Percentiles rank a stretch among this genome's conserved stretches.
These are phyloP conservation scores for Lerema accius DNA, from an alignment of 1,140 invertebrate genomes.

Conservation along the genomic window DNA sequence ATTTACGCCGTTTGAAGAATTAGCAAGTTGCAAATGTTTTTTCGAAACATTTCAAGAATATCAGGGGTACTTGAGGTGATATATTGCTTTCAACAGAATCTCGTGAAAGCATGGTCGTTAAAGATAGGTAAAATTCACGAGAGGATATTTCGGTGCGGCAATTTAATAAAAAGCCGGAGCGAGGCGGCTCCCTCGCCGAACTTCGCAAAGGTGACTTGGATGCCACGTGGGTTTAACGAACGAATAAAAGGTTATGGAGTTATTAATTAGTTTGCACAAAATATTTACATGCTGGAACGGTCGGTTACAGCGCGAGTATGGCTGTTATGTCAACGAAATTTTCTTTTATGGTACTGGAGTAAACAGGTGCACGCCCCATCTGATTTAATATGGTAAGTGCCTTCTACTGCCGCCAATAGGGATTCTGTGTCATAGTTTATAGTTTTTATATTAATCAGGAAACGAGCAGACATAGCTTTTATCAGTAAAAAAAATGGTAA, in stretches of 20 bases:
- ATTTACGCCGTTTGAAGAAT: constrained; percentile 5
- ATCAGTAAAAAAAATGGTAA: too few species aligned
- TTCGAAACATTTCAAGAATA: neutral
- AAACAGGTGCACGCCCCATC: neutral
- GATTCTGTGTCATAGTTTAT: too few species aligned
- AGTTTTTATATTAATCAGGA: too few species aligned
- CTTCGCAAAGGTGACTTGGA: constrained; percentile 4
- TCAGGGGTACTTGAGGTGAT: neutral
- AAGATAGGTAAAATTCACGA: constrained; percentile 35
- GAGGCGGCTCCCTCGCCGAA: neutral
- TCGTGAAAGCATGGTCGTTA: constrained; percentile 20
- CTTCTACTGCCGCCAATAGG: too few species aligned
- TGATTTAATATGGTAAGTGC: neutral
- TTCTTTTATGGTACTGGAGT: constrained; percentile 5
- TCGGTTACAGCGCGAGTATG: constrained; percentile 2
- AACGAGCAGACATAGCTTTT: too few species aligned
- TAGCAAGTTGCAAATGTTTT: neutral
- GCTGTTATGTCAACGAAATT: neutral
- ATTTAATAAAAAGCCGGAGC: constrained; percentile 46
- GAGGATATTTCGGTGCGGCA: constrained; percentile 29
- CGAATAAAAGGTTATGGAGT: constrained; percentile 31
- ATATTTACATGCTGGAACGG: constrained; percentile 10
- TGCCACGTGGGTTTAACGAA: constrained; percentile 22
- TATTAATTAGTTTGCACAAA: constrained; percentile 24
- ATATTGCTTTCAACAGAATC: constrained; percentile 27